Base-by-base conservation (phyloP, 2,113 vertebrate genomes). In the Oceanites oceanicus region DNA sequence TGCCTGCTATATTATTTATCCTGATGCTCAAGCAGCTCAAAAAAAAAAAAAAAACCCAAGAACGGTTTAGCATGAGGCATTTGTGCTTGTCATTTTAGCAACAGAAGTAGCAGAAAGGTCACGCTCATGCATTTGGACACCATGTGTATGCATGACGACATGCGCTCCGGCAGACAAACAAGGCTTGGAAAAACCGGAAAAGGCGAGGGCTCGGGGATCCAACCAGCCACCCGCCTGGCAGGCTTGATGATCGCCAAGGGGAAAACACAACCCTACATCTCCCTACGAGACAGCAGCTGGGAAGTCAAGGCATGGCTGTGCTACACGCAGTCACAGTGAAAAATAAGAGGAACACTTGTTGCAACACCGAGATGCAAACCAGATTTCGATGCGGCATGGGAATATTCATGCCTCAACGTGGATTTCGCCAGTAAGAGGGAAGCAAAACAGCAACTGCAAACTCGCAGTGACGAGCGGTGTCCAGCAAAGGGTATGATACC, bases 361-460 rank as follows among this genome's bases (percentile, higher is more conserved):
- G 55, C 15, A 2, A 68, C 50, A 66, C 10, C 0, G 0, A n/a
- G 56, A 63, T 1, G 32, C 0, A 2, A 70, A 58, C 19, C 0
- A 1, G 80, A 36, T 71, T 18, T 8, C 62, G 76, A 71, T 3
- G 20, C 2, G 0, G 19, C 30, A 5, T 2, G 32, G 72, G 83
- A 84, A 87, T 16, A 29, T 20, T 36, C 1, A 0, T 1, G 5
- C 52, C 70, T 79, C 11, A 0, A 9, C 0, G 4, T 21, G 72
- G 66, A 21, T 14, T 36, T 61, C 59, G 5, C 3, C 88, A 38
- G 71, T 21, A 6, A 44, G 25, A 42, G 55, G 40, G 45, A 83
- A 83, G 27, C 23, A 38, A 68, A 92, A 36, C 55, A 61, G 65
- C 22, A 27, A 14, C 42, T 1, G 36, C 0, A 0, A 55, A 50